A percentile compares a stretch with the other conserved stretches of the same genome.
These are phyloP conservation scores for Columba guinea DNA, from an alignment of 2,797 vertebrate genomes.

Conservation along the genomic window DNA sequence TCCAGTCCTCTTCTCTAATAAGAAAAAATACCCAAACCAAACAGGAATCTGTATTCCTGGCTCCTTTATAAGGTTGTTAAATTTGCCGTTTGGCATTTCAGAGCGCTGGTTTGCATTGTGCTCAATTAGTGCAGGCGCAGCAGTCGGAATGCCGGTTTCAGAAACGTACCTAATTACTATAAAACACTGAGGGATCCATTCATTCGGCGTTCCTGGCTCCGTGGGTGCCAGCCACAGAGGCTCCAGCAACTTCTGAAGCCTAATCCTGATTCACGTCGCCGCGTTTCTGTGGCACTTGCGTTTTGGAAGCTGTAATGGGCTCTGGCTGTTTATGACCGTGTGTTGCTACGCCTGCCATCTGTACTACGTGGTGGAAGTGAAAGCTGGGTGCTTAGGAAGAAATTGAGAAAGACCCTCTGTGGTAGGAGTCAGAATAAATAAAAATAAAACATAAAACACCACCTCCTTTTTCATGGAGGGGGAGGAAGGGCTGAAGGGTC, in stretches of 20 bases:
- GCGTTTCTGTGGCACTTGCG: constrained; percentile 23
- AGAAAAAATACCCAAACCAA: constrained; percentile 18
- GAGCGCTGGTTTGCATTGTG: constrained; percentile 63
- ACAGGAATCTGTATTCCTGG: constrained; percentile 28
- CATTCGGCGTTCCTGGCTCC: constrained; percentile 59
- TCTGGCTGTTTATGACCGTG: background rate
- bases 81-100: constrained; percentile 55
- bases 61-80: constrained; percentile 73
- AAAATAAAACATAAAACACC: background rate
- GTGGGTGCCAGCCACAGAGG: constrained; percentile 62
- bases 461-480: background rate
- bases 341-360: background rate
- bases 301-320: constrained; percentile 9
- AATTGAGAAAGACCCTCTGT: background rate
- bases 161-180: constrained; percentile 65
- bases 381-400: background rate
- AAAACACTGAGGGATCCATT: constrained; percentile 65
- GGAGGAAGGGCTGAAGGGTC: background rate
- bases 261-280: constrained; percentile 48
- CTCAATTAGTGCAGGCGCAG: constrained; percentile 64
- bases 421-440: background rate
- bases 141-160: constrained; percentile 28
- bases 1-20: constrained; percentile 35
- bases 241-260: constrained; percentile 58
- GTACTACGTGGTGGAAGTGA: background rate